Base-by-base conservation (phyloP, 2,113 vertebrate genomes). In the Marcusenius ussheri region DNA sequence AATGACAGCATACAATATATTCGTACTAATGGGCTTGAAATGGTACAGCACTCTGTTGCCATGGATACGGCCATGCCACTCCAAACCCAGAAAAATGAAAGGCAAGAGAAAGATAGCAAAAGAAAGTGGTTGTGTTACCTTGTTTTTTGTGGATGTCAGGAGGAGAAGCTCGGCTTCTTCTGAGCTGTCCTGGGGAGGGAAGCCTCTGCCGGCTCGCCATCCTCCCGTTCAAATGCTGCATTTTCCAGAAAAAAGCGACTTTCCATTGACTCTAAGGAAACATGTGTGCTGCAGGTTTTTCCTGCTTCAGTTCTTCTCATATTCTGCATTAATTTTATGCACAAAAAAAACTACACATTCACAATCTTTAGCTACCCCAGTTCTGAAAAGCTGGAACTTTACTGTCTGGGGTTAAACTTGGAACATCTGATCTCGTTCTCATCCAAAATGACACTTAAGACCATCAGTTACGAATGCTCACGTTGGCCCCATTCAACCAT, bases 31-130 rank as follows among this genome's bases (percentile, higher is more conserved):
- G 45, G n/a, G 49, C 70, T 80, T 42, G 31, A 89, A 89, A 74
- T 89, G 88, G 45, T 77, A 70, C 58, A 47, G n/a, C n/a, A 35
- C 51, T 89, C 66, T 89, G 62, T 77, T 80, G 31, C 62, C 62
- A 83, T 84, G 53, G 70, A 62, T 56, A 88, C 42, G 39, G 53
- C 50, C 70, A 85, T 70, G 88, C 70, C 66, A 77, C 15, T 80
- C 42, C 62, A 85, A 27, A 35, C 49, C 35, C 24, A 70, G 53
- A 86, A 13, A 86, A 77, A 74, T 42, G 56, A 53, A 66, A 45
- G 31, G 87, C 31, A 27, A n/a, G 80, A 45, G 50, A 62, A n/a
- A 3, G 24, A 80, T 39, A 77, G 70, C 31, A 62, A 39, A 45
- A 56, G 49, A 45, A 39, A 35, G 13, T 17, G 31, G 31, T 3